Evolutionary conservation across 2,113 vertebrate genomes (phyloP), one percentile per base, ranked within the genome.

Genomic region (Cacatua alba): DNA sequence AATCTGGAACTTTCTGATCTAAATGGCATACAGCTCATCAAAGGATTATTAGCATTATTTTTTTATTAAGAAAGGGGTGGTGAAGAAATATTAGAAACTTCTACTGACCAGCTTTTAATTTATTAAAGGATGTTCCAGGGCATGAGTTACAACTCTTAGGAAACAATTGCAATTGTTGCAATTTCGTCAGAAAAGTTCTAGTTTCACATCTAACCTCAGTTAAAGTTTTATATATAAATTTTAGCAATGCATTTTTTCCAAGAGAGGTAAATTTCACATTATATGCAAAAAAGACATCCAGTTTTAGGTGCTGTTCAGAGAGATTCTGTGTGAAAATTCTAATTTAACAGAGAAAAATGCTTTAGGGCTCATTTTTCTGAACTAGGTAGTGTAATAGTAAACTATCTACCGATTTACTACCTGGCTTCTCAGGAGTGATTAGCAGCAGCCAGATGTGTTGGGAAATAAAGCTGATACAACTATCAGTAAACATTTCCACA

Each of bases 381-480:
- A 60, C 0, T 2, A 78, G 0, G 0, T 9, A 53, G 4, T 62
- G 33, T 55, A 59, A 78, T 53, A 4, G 4, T 35, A 59, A 75
- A 77, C 59, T 48, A 39, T 28, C 15, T 82, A 59, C 37, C 16
- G n/a, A 23, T 64, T 57, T 82, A 67, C 52, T 91, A 85, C 31
- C 1, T 12, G 49, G 17, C 63, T 90, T 57, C 88, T 83, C 69
- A 75, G n/a, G 19, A 75, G 25, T 41, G 48, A 63, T 83, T 78
- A 71, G 67, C 77, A 79, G 74, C 60, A 93, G 63, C n/a, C 49
- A 69, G 46, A 2, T 71, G 57, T 25, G 68, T 81, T 81, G 28
- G 21, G 33, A 79, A 86, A 77, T 90, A 78, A 88, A 78, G 70
- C 59, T 74, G 82, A 86, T 57, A 80, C 2, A 65, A 35, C 59